These are phyloP conservation scores for Drosophila ananassae DNA, from an alignment of 1,140 invertebrate species.

Conservation along the genomic window DNA sequence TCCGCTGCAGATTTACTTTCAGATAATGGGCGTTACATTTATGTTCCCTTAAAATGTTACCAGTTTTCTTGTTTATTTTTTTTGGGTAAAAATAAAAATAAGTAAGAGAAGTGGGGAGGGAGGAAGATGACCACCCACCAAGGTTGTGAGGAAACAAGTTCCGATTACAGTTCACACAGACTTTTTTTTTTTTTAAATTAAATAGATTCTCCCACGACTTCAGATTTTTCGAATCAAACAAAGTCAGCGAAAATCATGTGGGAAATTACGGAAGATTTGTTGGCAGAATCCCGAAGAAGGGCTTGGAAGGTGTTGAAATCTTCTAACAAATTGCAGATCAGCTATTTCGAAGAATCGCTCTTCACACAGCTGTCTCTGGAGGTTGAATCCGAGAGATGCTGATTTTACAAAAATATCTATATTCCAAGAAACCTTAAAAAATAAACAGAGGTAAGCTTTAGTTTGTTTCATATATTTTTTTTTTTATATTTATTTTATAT, in stretches of 20 bases:
- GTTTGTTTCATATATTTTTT: neutral
- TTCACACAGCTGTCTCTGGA: neutral
- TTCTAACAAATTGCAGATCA: neutral
- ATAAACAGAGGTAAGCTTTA: neutral
- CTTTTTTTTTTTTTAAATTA: neutral
- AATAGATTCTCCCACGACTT: neutral
- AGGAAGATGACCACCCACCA: constrained; percentile 16
- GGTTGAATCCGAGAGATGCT: constrained; percentile 1
- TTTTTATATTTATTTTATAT: neutral
- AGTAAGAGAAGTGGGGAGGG: neutral
- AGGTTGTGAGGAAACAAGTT: constrained; percentile 9
- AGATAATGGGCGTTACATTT: constrained; percentile 80
- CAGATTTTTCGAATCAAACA: neutral
- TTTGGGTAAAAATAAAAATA: no score
- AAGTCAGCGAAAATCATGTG: neutral
- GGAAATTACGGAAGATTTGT: neutral
- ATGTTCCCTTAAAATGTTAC: constrained; percentile 62
- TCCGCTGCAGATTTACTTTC: constrained; percentile 70
- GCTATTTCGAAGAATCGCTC: neutral
- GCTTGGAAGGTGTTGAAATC: constrained; percentile 4
- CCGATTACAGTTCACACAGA: neutral
- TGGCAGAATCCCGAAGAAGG: neutral
- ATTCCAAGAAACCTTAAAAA: neutral
- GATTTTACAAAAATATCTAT: neutral
- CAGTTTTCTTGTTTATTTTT: constrained; percentile 3